These are phyloP conservation scores for Fukomys damarensis DNA, from an alignment of 2,113 vertebrate genomes.

Conservation along the genomic window DNA sequence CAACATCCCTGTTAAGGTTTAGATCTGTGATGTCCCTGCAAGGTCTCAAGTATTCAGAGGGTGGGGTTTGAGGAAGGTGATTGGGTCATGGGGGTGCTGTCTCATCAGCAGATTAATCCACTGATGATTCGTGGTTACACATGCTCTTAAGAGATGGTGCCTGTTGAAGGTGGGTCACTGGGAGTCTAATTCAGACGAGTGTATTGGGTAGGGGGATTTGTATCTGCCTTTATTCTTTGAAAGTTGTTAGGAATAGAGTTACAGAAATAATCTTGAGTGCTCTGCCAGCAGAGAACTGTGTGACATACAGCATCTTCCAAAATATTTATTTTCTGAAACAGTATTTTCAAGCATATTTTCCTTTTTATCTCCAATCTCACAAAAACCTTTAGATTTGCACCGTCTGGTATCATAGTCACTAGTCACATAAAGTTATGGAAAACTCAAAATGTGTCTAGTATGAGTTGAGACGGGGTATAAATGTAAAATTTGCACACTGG, in stretches of 20 bases:
- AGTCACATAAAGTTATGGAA: background rate
- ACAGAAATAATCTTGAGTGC: background rate
- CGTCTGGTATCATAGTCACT: background rate
- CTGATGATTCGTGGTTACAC: background rate
- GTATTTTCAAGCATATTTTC: background rate
- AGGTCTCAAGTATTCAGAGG: background rate
- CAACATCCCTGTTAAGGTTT: background rate
- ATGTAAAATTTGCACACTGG: background rate
- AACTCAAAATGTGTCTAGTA: background rate
- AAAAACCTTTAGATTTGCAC: background rate
- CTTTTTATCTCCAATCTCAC: background rate
- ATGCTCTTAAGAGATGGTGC: background rate
- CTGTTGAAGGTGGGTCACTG: background rate
- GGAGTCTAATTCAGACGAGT: background rate
- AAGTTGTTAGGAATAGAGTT: conserved; percentile 9
- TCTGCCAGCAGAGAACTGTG: background rate
- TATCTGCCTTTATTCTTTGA: conserved; percentile 42
- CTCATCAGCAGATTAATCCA: background rate
- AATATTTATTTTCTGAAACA: conserved; percentile 12
- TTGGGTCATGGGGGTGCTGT: background rate
- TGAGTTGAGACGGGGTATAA: background rate
- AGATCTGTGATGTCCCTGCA: background rate
- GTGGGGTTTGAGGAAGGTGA: background rate
- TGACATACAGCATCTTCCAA: background rate
- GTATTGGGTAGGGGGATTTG: background rate